Evolutionary conservation across 2,888 invertebrate genomes (phyloP).

Genomic region (Ophion ventricosus): DNA sequence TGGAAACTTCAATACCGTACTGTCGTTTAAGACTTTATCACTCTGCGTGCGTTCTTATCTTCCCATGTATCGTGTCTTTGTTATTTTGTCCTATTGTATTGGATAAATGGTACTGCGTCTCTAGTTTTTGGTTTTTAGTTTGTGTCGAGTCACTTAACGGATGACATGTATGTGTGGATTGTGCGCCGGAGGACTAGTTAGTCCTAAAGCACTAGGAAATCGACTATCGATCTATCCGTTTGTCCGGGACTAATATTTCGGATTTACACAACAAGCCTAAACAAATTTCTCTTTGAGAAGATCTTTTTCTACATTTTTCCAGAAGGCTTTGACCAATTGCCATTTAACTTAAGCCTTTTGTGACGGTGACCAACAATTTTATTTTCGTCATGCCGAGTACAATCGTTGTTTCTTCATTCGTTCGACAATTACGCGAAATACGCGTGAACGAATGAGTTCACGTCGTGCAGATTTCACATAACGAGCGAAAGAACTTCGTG

Average conservation of each 20-base stretch:
- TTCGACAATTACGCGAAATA: not conserved
- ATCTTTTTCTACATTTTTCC: no score
- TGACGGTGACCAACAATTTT: not conserved
- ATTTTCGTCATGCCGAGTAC: not conserved
- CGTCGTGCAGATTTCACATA: not conserved
- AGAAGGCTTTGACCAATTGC: no score
- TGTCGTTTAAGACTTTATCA: conserved; percentile 51
- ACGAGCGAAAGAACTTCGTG: not conserved
- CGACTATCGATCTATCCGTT: no score
- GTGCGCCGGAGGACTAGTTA: not conserved
- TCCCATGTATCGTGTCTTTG: not conserved
- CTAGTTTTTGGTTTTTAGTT: not conserved
- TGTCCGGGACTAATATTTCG: no score
- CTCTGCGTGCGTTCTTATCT: conserved; percentile 18
- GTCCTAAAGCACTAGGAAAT: no score
- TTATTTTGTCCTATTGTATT: not conserved
- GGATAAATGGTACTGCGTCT: not conserved
- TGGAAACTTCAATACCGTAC: no score
- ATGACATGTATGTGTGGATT: not conserved
- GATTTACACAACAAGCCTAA: no score
- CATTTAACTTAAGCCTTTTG: no score
- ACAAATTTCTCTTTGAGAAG: no score
- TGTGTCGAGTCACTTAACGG: not conserved
- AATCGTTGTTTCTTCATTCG: not conserved
- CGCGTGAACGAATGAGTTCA: not conserved